Evolutionary conservation across 2,113 vertebrate species (phyloP).

Genomic region (Eulacestoma nigropectus): DNA sequence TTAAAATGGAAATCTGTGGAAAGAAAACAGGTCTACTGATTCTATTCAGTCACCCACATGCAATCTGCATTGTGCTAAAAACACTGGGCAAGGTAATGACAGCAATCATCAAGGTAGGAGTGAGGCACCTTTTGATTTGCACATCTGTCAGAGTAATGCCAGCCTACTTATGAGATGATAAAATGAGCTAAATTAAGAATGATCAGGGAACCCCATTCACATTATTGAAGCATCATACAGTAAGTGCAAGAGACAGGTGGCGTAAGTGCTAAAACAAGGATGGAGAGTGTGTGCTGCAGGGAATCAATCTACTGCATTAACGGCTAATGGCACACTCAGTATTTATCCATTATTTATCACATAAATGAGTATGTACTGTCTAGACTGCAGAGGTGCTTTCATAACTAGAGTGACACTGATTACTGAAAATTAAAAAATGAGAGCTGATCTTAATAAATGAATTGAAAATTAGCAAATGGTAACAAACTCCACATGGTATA

Average conservation of each 20-base stretch:
- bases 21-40: neutral
- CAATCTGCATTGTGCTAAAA: neutral
- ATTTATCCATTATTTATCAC: slow-evolving; percentile 71
- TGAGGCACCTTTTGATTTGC: neutral
- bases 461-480: slow-evolving; percentile 47
- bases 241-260: slow-evolving; percentile 40
- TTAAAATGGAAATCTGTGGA: neutral
- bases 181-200: slow-evolving; percentile 58
- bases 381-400: slow-evolving; percentile 62
- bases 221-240: neutral
- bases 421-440: slow-evolving; percentile 59
- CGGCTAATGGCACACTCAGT: slow-evolving; percentile 49
- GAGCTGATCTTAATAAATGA: slow-evolving; percentile 52
- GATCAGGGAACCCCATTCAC: slow-evolving; percentile 30
- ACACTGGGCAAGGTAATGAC: neutral
- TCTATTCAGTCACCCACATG: neutral
- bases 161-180: neutral
- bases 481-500: neutral
- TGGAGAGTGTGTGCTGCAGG: slow-evolving; percentile 3
- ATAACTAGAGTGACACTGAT: slow-evolving; percentile 44
- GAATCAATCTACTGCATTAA: slow-evolving; percentile 63
- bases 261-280: slow-evolving; percentile 56
- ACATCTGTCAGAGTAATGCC: neutral
- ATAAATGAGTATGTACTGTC: slow-evolving; percentile 59
- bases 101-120: neutral